Evolutionary conservation across 2,888 invertebrate genomes (phyloP).

Genomic region (Parasteatoda lunata): DNA sequence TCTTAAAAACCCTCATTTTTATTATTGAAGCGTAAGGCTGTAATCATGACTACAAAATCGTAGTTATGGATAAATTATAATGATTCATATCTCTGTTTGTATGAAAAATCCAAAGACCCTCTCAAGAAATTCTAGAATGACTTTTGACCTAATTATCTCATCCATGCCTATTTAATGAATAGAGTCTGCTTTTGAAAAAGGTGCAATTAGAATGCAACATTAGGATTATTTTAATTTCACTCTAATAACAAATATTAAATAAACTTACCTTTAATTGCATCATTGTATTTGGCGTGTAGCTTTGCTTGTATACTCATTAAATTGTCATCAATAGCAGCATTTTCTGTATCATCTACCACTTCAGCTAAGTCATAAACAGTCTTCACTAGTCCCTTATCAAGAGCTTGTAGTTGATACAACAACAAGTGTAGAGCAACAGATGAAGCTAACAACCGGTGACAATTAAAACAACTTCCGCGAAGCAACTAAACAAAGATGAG

Average conservation of each 20-base stretch:
- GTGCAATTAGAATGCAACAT: no score
- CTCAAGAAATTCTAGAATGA: no score
- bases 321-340: neutral
- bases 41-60: no score
- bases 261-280: conserved; percentile 38
- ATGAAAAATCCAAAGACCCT: no score
- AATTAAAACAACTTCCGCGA: conserved; percentile 75
- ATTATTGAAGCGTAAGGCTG: no score
- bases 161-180: no score
- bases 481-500: conserved; percentile 73
- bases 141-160: no score
- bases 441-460: conserved; percentile 73
- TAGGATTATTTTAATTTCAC: no score
- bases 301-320: conserved; percentile 7
- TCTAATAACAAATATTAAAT: neutral
- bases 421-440: conserved; percentile 76
- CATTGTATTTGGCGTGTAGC: conserved; percentile 21
- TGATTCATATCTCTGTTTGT: no score
- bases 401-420: conserved; percentile 79
- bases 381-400: conserved; percentile 84
- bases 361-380: conserved; percentile 80
- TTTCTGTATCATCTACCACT: conserved; percentile 75
- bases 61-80: no score
- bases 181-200: no score
- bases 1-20: no score